These are phyloP conservation scores for Drosophila nigromelanica DNA, from an alignment of 1,140 invertebrate species.

Conservation along the genomic window DNA sequence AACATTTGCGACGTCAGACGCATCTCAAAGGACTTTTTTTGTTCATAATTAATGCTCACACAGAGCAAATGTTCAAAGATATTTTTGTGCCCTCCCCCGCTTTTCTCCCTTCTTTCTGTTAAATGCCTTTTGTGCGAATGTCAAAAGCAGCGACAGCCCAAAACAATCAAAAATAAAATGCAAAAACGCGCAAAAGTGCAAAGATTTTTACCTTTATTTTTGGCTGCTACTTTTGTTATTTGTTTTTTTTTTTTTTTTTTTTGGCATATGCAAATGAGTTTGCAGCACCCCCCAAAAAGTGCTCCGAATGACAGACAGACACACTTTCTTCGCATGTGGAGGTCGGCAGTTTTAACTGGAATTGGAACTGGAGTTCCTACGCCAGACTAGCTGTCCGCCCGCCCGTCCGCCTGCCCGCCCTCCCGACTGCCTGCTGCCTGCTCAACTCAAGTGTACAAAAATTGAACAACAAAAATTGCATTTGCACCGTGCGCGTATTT, in stretches of 20 bases:
- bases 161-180: slow-evolving; percentile 64
- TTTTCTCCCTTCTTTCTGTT: background rate
- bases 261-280: slow-evolving; percentile 59
- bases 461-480: no score
- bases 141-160: slow-evolving; percentile 64
- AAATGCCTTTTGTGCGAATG: slow-evolving; percentile 51
- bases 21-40: slow-evolving; percentile 63
- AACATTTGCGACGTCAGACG: slow-evolving; percentile 39
- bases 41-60: slow-evolving; percentile 71
- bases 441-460: no score
- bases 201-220: slow-evolving; percentile 58
- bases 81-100: slow-evolving; percentile 33
- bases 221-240: slow-evolving; percentile 32
- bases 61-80: slow-evolving; percentile 76
- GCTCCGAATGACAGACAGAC: background rate
- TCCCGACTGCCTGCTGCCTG: background rate
- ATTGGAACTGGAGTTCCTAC: slow-evolving; percentile 8
- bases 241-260: slow-evolving; percentile 6
- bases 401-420: background rate
- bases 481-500: slow-evolving; percentile 84
- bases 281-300: background rate
- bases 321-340: slow-evolving; percentile 12
- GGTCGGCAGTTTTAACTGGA: background rate
- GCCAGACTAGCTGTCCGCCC: no score
- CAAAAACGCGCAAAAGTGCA: slow-evolving; percentile 45